These are phyloP conservation scores for Siphamia tubifer DNA, from an alignment of 2,113 vertebrate species.

Conservation along the genomic window DNA sequence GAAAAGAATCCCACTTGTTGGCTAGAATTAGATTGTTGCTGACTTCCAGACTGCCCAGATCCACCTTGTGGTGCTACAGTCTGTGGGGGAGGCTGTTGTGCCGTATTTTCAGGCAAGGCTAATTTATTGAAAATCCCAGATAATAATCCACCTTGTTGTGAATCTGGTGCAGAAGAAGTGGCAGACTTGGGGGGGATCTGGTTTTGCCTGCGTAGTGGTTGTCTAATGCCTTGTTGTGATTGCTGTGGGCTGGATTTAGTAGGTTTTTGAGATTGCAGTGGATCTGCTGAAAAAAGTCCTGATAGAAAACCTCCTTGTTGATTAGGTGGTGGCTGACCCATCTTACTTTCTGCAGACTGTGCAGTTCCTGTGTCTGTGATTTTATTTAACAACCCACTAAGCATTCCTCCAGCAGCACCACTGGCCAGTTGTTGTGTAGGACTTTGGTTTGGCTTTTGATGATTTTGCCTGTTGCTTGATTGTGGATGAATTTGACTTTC, in stretches of 20 bases:
- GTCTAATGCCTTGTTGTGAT: conserved; percentile 66
- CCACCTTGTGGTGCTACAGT: conserved; percentile 31
- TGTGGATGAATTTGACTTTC: conserved; percentile 39
- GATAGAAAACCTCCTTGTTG: conserved; percentile 75
- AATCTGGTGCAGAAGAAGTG: conserved; percentile 50
- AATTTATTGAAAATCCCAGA: conserved; percentile 82
- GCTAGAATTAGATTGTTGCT: conserved; percentile 47
- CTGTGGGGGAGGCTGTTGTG: conserved; percentile 44
- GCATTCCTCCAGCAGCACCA: conserved; percentile 62
- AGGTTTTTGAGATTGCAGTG: conserved; percentile 16
- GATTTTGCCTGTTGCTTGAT: conserved; percentile 52
- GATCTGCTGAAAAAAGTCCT: conserved; percentile 69
- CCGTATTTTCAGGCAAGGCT: conserved; percentile 73
- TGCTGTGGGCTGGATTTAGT: conserved; percentile 57
- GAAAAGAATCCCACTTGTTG: conserved; percentile 71
- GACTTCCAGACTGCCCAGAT: conserved; percentile 29
- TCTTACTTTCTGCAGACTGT: conserved; percentile 30
- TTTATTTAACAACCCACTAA: conserved; percentile 75
- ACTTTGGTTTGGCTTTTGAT: conserved; percentile 60
- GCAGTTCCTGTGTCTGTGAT: conserved; percentile 59
- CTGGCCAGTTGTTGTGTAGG: conserved; percentile 55
- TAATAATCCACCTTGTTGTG: conserved; percentile 69
- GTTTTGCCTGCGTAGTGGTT: conserved; percentile 74
- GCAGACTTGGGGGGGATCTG: conserved; percentile 62
- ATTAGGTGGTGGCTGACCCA: conserved; percentile 52